A percentile compares a stretch with the other conserved stretches of the same genome.
phyloP scores from a whole-genome alignment of 1,140 invertebrate genomes.

The Drosophila bipectinata region DNA sequence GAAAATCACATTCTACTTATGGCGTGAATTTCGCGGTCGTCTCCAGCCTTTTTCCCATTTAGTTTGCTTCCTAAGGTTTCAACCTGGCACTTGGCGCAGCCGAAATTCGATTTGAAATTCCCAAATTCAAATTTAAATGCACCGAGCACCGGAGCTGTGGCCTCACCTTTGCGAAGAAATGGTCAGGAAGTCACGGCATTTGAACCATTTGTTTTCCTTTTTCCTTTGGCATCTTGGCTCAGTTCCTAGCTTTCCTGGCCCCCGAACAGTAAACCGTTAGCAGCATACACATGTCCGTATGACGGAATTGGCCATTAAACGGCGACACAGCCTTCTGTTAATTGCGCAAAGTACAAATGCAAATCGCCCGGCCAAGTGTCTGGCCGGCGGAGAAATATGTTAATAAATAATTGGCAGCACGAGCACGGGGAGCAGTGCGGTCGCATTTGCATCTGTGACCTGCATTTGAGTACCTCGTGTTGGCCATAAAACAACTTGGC shows the following conservation, averaged over 20 bases:
- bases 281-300: conserved; percentile 26
- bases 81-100: conserved; percentile 66
- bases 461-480: conserved; percentile 33
- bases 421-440: conserved; percentile 7
- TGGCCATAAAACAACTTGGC: conserved; percentile 53
- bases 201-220: conserved; percentile 71
- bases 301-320: conserved; percentile 44
- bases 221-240: neutral
- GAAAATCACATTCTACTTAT: conserved; percentile 81
- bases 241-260: neutral
- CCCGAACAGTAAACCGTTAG: conserved; percentile 63
- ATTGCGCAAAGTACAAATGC: conserved; percentile 61
- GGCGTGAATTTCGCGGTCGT: conserved; percentile 76
- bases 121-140: conserved; percentile 83
- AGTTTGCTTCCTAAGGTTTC: conserved; percentile 24
- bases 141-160: conserved; percentile 24
- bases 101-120: conserved; percentile 77
- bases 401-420: conserved; percentile 62
- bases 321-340: conserved; percentile 36
- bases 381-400: conserved; percentile 40
- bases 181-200: conserved; percentile 78
- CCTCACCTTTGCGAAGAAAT: conserved; percentile 39
- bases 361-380: conserved; percentile 5
- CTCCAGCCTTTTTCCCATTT: conserved; percentile 22
- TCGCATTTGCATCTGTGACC: conserved; percentile 49